Evolutionary conservation across 2,113 vertebrate species (phyloP).

Genomic region (Edolisoma coerulescens): DNA sequence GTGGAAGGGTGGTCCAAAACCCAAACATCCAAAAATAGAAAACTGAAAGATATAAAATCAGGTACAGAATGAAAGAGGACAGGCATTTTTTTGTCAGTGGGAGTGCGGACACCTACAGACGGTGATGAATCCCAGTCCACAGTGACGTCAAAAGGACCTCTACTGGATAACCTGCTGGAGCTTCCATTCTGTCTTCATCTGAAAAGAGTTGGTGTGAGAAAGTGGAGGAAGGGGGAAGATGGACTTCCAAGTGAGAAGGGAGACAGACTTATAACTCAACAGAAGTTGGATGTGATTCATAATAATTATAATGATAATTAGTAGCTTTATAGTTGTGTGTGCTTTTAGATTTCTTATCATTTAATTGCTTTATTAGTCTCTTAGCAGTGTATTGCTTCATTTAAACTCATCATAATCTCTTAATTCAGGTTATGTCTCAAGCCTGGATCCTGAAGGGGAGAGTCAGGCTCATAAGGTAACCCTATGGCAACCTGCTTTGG

Average conservation of each 20-base stretch:
- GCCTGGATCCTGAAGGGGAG: background rate
- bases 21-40: background rate
- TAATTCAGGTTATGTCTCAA: background rate
- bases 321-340: background rate
- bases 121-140: background rate
- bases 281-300: background rate
- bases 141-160: background rate
- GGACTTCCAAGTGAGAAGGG: background rate
- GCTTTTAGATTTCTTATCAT: background rate
- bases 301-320: background rate
- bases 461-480: background rate
- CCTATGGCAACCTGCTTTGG: background rate
- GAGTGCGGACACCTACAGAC: background rate
- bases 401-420: background rate
- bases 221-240: background rate
- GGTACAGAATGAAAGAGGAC: background rate
- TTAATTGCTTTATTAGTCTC: background rate
- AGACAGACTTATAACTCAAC: background rate
- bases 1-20: background rate
- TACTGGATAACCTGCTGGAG: background rate
- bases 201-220: background rate
- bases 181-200: background rate
- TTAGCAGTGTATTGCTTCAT: background rate
- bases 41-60: background rate
- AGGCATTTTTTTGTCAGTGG: background rate